Percentiles rank a stretch among this genome's conserved stretches.
These are phyloP conservation scores for Tonatia bakeri DNA, from an alignment of 2,113 vertebrate species.

Conservation along the genomic window DNA sequence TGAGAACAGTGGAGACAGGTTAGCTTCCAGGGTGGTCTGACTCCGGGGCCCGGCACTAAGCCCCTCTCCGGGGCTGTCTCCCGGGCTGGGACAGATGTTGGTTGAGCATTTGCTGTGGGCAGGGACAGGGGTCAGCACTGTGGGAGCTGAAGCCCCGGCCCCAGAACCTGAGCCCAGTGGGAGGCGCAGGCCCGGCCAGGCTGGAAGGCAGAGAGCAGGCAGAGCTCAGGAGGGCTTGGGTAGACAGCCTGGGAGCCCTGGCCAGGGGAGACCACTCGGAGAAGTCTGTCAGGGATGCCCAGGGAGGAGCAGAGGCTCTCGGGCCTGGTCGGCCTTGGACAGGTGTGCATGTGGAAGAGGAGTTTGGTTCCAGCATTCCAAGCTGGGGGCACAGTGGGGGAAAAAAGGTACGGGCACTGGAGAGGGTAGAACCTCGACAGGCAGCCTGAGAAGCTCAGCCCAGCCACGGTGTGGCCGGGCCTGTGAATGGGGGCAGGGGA, in stretches of 20 bases:
- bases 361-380: not conserved
- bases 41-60: not conserved
- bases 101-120: not conserved
- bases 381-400: not conserved
- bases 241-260: not conserved
- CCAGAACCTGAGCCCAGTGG: not conserved
- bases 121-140: not conserved
- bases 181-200: not conserved
- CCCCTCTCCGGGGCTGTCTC: not conserved
- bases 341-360: accelerated
- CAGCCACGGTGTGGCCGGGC: not conserved
- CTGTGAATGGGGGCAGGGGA: not conserved
- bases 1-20: not conserved
- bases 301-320: not conserved
- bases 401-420: not conserved
- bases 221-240: not conserved
- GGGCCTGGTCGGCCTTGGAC: not conserved
- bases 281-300: not conserved
- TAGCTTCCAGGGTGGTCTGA: not conserved
- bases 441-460: not conserved
- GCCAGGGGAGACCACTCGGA: not conserved
- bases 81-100: not conserved
- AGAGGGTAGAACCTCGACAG: accelerated
- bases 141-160: not conserved
- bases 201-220: not conserved